phyloP scores from a whole-genome alignment of 2,888 invertebrate genomes.

The Drosophila anceps region DNA sequence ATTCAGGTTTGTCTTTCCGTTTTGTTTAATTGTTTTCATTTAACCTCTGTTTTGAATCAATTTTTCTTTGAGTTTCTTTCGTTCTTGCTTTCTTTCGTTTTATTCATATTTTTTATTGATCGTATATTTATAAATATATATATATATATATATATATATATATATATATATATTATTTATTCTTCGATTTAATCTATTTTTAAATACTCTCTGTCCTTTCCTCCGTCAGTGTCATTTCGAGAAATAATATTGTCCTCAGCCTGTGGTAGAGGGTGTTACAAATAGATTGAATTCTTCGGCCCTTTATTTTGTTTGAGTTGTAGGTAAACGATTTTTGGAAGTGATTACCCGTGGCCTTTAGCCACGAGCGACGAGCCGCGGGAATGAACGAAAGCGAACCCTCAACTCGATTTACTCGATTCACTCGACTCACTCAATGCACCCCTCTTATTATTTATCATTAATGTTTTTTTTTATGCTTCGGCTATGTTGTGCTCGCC shows the following conservation, averaged over 20 bases:
- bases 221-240: background rate
- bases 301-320: background rate
- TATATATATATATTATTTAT: background rate
- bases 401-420: background rate
- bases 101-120: conserved; percentile 1
- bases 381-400: conserved; percentile 25
- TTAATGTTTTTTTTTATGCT: conserved; percentile 45
- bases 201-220: background rate
- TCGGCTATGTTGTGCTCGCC: conserved; percentile 28
- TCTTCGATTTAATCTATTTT: background rate
- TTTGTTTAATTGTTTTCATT: conserved; percentile 70
- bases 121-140: background rate
- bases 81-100: background rate
- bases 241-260: background rate
- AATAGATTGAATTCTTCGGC: conserved; percentile 1
- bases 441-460: conserved; percentile 49
- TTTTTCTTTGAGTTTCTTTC: conserved; percentile 7
- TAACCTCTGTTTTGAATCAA: conserved; percentile 23
- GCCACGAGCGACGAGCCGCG: background rate
- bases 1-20: conserved; percentile 93
- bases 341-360: conserved; percentile 1
- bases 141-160: background rate
- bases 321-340: conserved; percentile 18
- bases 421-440: conserved; percentile 17
- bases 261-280: background rate